Percentiles rank a stretch among this genome's conserved stretches.
Conservation (phyloP, 2,797 vertebrate genomes). For the Yasuhikotakia modesta region DNA sequence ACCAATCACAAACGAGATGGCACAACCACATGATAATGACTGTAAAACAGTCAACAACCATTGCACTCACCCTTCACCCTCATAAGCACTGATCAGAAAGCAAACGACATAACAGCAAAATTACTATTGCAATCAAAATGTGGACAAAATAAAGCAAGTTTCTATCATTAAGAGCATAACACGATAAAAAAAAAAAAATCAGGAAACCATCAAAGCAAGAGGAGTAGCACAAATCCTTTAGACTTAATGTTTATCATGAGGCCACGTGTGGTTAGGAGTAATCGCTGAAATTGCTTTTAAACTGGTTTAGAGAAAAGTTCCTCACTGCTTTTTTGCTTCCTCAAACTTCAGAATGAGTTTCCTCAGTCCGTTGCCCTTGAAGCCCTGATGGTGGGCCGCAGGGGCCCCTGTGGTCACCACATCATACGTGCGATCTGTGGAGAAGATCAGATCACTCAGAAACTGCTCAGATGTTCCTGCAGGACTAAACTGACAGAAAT, state of each 20-base stretch:
- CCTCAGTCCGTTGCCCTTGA: slow-evolving; percentile 92
- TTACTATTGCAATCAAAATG: slow-evolving; percentile 33
- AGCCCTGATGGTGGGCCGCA: slow-evolving; percentile 96
- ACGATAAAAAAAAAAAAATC: neutral
- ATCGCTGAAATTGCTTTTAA: neutral
- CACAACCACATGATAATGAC: slow-evolving; percentile 36
- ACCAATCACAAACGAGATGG: slow-evolving; percentile 37
- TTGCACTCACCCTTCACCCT: slow-evolving; percentile 92
- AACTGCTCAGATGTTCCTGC: no score
- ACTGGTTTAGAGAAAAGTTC: slow-evolving; percentile 46
- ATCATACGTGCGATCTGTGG: slow-evolving; percentile 92
- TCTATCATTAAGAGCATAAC: neutral
- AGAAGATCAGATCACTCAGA: no score
- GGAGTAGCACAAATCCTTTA: neutral
- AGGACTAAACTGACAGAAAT: neutral
- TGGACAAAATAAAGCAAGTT: neutral
- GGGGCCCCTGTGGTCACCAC: slow-evolving; percentile 96
- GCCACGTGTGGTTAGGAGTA: neutral
- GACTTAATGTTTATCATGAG: neutral
- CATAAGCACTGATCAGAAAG: slow-evolving; percentile 82
- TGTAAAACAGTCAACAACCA: slow-evolving; percentile 24
- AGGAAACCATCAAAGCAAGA: neutral
- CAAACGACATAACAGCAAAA: slow-evolving; percentile 51
- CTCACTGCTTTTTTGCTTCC: slow-evolving; percentile 96
- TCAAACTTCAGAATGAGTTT: slow-evolving; percentile 95